These are phyloP conservation scores for Oreochromis mossambicus DNA, from an alignment of 2,797 vertebrate genomes.

Conservation along the genomic window DNA sequence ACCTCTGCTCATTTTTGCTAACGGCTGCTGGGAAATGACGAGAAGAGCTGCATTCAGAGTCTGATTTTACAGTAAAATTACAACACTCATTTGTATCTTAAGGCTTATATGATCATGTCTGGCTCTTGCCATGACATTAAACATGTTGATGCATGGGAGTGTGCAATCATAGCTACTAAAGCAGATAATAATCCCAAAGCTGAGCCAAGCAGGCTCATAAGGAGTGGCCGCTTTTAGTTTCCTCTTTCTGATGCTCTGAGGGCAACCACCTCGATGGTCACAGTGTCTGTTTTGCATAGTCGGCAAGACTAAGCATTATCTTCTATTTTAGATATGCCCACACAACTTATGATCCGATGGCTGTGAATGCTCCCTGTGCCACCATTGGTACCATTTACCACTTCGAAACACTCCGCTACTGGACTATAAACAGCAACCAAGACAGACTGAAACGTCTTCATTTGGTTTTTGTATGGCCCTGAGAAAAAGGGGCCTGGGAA, in stretches of 20 bases:
- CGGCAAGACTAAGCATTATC: slow-evolving; percentile 62
- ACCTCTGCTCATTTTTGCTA: slow-evolving; percentile 39
- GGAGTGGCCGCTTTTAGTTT: slow-evolving; percentile 33
- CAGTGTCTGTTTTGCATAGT: slow-evolving; percentile 42
- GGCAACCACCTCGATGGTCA: slow-evolving; percentile 35
- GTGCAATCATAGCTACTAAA: slow-evolving; percentile 45
- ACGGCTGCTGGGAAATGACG: slow-evolving; percentile 26
- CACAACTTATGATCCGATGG: slow-evolving; percentile 53
- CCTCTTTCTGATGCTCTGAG: slow-evolving; percentile 27
- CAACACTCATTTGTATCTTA: neutral
- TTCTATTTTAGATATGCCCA: slow-evolving; percentile 60
- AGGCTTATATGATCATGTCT: neutral
- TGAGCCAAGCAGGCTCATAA: slow-evolving; percentile 32
- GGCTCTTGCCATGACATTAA: slow-evolving; percentile 5
- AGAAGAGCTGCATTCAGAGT: neutral
- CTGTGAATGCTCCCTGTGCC: slow-evolving; percentile 49
- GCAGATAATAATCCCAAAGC: slow-evolving; percentile 51
- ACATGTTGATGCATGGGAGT: slow-evolving; percentile 39
- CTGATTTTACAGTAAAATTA: neutral
- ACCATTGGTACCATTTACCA: slow-evolving; percentile 41
- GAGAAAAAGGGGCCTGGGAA: slow-evolving; percentile 66
- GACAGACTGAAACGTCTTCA: slow-evolving; percentile 59
- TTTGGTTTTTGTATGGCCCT: slow-evolving; percentile 55
- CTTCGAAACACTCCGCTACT: slow-evolving; percentile 7
- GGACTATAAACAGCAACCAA: slow-evolving; percentile 53